phyloP scores from a whole-genome alignment of 2,113 vertebrate species.

The Rhagologus leucostigma region DNA sequence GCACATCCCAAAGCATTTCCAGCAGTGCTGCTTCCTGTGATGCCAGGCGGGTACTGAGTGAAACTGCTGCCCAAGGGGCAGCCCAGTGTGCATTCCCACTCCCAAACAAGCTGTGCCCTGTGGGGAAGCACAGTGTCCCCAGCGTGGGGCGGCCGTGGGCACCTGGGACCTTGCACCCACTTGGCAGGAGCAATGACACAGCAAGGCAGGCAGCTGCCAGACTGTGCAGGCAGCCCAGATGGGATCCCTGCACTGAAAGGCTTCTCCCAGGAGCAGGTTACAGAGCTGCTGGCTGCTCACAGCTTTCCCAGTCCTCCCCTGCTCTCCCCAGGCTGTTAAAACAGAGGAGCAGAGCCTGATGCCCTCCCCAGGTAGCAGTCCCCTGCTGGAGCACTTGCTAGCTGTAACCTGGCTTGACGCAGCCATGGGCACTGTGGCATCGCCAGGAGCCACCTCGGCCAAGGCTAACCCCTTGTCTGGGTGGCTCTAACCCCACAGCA shows the following conservation, averaged over 20 bases:
- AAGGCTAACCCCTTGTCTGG: not conserved
- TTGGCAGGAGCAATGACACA: not conserved
- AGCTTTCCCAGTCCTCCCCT: not conserved
- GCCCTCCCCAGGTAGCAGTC: not conserved
- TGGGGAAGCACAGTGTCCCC: not conserved
- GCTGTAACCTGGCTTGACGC: not conserved
- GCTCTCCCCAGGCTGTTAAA: not conserved
- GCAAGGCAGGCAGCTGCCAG: not conserved
- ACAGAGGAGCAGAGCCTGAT: not conserved
- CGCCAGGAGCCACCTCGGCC: not conserved
- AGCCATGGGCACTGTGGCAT: not conserved
- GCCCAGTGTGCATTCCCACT: not conserved
- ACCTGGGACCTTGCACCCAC: not conserved
- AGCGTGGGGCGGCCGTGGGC: fast-evolving
- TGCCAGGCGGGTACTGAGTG: not conserved
- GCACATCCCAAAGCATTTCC: not conserved
- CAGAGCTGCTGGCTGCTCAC: not conserved
- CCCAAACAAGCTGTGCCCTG: not conserved
- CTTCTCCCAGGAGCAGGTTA: not conserved
- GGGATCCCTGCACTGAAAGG: not conserved
- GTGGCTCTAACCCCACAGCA: not conserved
- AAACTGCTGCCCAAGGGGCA: not conserved
- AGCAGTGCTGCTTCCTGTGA: not conserved
- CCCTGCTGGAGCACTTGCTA: not conserved
- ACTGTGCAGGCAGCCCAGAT: not conserved